Evolutionary conservation across 1,140 invertebrate species (phyloP), one percentile per base, ranked within the genome.

Genomic region (Lordiphosa collinella): DNA sequence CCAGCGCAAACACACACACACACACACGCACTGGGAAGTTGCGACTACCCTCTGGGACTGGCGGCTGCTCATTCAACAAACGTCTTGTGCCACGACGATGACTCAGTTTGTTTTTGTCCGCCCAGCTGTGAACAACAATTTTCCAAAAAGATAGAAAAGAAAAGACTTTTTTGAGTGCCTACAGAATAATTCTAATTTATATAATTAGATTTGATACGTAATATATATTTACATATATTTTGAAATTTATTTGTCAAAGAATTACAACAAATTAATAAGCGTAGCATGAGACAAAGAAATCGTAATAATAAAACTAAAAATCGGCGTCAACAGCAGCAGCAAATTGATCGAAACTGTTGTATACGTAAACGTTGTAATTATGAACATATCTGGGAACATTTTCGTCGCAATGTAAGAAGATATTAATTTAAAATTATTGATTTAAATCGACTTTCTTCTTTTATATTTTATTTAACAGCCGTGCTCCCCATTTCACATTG

Each of bases 261-360:
- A 44, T 11, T 29, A 13, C 7, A 44, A 44, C 22, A 13, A 53
- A 36, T 14, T 6, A 60, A 47, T 68, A 50, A 36, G 14, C 58
- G 38, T 75, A 80, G 76, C 58, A 80, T 80, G 76, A 80, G 66
- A 80, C 60, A 71, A 55, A 67, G 78, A 40, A 82, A 55, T 47
- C 47, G 51, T 31, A 76, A 60, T 11, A 75, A 47, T 14, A 67
- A 66, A 54, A 52, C 53, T 53, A 14, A 71, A 50, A 75, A 63
- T 56, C 76, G 66, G 51, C 61, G 71, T 31, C 61, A 52, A 40
- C 47, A 63, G 37, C 57, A 66, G 41, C 50, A 66, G 18, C 32
- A 56, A 56, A 54, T 50, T 48, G 52, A 68, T 48, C 51, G 41
- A 32, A 71, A 82, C 55, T 76, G 76, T 76, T 82, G 78, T 50